Evolutionary conservation across 2,113 vertebrate species (phyloP), one percentile per base, ranked within the genome.

Genomic region (Campylorhamphus procurvoides): DNA sequence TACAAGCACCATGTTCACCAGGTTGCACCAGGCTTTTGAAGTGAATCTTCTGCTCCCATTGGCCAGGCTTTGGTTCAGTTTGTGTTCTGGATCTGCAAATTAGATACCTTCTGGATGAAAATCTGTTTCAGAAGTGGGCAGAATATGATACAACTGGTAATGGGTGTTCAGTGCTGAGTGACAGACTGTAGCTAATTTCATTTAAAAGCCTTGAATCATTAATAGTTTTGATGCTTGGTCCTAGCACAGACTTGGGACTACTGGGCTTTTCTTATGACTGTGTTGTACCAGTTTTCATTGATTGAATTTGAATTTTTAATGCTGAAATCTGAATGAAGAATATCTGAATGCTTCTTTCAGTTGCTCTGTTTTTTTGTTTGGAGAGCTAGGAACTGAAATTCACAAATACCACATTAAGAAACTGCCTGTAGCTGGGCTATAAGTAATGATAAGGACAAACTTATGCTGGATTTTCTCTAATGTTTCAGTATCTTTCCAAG

Each of bases 191-290:
- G 13, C 5, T 80, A 14, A 59, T 37, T 17, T 68, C 22, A 56
- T 3, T 25, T 84, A 44, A 90, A 82, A 66, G 4, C 31, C 8
- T 42, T 72, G 22, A 79, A 63, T 42, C 5, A 13, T 3, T 3
- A 9, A 27, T 7, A 25, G 5, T 63, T 68, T 64, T 20, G 12
- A 23, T 68, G 3, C 25, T 89, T 12, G 2, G 1, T 55, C 31
- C 5, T 19, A n/a, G 10, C 1, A 1, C 1, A 2, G 3, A 22
- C 16, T 42, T 17, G 4, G 16, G 7, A 55, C 29, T 47, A 35
- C 8, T 9, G 31, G 6, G 1, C 16, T 52, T 40, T 77, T 81
- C 58, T 49, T 37, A 49, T 49, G 7, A 2, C 31, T 52, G 7
- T 62, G 20, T 59, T 87, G 12, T 47, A 44, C 1, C 12, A 33